Evolutionary conservation across 2,888 invertebrate genomes (phyloP).

Genomic region (Athripsodes cinereus): DNA sequence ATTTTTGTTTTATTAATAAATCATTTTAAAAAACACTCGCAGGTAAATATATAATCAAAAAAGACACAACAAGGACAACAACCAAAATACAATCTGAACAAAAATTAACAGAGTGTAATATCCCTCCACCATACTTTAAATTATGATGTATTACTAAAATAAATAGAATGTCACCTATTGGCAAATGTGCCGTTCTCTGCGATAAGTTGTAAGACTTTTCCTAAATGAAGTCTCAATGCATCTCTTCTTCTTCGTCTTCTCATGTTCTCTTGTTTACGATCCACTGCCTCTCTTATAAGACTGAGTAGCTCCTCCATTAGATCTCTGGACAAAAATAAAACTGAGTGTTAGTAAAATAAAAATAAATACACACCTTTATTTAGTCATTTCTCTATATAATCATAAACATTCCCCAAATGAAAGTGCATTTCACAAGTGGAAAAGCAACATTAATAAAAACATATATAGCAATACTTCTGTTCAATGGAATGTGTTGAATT

Average conservation of each 20-base stretch:
- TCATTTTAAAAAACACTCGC: not conserved
- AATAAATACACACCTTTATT: no score
- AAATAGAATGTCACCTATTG: slow-evolving; percentile 47
- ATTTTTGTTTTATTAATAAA: no score
- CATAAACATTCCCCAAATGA: no score
- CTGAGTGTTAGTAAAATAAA: not conserved
- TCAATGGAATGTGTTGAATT: no score
- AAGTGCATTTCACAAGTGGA: no score
- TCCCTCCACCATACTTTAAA: no score
- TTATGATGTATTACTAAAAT: not conserved
- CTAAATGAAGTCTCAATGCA: slow-evolving; percentile 84
- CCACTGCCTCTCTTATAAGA: slow-evolving; percentile 91
- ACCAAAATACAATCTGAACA: no score
- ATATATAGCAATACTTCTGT: no score
- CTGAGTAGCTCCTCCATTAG: slow-evolving; percentile 92
- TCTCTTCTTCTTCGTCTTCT: slow-evolving; percentile 85
- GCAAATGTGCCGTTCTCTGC: slow-evolving; percentile 89
- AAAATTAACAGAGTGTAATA: no score
- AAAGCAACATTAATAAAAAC: no score
- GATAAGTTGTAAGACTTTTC: slow-evolving; percentile 85
- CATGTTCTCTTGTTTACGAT: slow-evolving; percentile 96
- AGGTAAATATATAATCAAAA: not conserved
- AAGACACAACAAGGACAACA: no score
- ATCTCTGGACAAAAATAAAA: slow-evolving; percentile 58
- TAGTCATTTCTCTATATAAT: no score